These are phyloP conservation scores for Planococcus citri DNA, from an alignment of 1,140 invertebrate genomes.

Conservation along the genomic window DNA sequence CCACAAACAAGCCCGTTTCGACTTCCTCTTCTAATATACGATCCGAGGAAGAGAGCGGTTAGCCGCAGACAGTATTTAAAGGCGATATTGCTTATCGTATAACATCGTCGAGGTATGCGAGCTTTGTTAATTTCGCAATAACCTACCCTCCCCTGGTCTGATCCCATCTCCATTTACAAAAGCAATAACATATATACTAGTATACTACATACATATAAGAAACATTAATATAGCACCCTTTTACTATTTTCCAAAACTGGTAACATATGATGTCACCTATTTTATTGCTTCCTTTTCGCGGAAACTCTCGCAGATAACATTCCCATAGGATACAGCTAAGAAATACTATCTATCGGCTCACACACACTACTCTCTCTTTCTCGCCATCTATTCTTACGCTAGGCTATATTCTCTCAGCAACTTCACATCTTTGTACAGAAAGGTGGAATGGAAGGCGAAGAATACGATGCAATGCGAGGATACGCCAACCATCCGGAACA, in stretches of 20 bases:
- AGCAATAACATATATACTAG: no score
- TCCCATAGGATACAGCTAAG: background rate
- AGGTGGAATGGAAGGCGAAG: no score
- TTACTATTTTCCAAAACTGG: background rate
- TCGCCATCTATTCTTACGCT: no score
- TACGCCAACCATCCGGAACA: no score
- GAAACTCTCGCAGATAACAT: background rate
- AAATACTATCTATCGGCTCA: background rate
- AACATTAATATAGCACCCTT: conserved; percentile 7
- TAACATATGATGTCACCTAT: conserved; percentile 7
- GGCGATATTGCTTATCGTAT: background rate
- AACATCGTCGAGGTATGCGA: background rate
- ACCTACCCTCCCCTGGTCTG: background rate
- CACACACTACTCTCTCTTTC: no score
- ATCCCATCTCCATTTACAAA: no score
- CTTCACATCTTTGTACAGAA: no score
- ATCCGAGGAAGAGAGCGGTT: background rate
- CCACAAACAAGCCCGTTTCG: no score
- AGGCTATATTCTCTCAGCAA: no score
- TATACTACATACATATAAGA: no score
- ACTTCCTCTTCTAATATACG: no score
- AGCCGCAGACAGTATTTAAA: background rate
- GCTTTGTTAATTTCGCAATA: conserved; percentile 2
- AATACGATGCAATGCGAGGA: no score
- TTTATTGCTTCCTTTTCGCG: background rate